phyloP scores from a whole-genome alignment of 2,797 vertebrate genomes.

The Leuciscus waleckii region DNA sequence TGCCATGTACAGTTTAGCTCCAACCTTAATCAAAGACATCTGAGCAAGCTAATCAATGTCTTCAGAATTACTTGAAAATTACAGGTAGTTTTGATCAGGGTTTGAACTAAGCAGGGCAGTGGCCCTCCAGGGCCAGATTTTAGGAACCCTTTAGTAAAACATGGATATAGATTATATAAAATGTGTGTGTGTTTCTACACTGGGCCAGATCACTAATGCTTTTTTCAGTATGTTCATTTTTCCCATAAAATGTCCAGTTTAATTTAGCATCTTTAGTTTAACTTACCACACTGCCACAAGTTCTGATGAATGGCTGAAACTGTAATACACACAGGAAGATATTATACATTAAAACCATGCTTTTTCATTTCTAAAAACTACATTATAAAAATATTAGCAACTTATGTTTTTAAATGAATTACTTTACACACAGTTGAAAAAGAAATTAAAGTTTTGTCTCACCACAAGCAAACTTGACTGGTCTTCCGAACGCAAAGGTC shows the following conservation, averaged over 20 bases:
- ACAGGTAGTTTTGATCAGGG: neutral
- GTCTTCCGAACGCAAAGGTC: neutral
- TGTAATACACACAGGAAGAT: neutral
- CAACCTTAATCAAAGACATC: neutral
- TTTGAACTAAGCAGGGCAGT: neutral
- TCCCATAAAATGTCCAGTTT: neutral
- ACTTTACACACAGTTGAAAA: neutral
- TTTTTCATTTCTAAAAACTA: neutral
- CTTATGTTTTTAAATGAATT: neutral
- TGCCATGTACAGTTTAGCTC: neutral
- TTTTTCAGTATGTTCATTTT: neutral
- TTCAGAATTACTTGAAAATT: neutral
- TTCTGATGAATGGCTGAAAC: neutral
- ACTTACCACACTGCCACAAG: neutral
- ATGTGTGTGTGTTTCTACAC: neutral
- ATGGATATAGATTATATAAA: neutral
- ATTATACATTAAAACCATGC: neutral
- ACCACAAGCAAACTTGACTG: slow-evolving; percentile 2
- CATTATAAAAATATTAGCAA: neutral
- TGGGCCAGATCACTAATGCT: neutral
- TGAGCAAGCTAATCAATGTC: neutral
- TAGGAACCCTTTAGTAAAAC: neutral
- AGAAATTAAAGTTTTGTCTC: neutral
- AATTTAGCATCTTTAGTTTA: neutral
- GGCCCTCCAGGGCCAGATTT: neutral